A percentile compares a stretch with the other conserved stretches of the same genome.
phyloP scores from a whole-genome alignment of 2,888 invertebrate genomes.

The Melolontha melolontha region DNA sequence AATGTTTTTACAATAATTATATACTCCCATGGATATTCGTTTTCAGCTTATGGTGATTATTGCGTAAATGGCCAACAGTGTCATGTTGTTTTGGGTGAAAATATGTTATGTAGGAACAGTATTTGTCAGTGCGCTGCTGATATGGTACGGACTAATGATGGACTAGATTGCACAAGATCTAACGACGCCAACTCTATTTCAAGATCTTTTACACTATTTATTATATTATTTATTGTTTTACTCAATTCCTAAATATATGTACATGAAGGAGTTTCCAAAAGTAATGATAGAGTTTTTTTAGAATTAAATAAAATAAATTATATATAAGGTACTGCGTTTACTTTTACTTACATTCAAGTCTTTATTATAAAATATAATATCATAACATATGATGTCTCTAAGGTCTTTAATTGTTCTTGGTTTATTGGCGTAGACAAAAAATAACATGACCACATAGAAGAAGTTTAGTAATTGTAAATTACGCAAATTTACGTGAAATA shows the following conservation, averaged over 20 bases:
- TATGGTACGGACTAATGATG: slow-evolving; percentile 29
- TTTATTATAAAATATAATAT: too few relatives aligned
- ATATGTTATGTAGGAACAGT: slow-evolving; percentile 40
- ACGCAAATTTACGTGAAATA: too few relatives aligned
- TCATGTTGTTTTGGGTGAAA: slow-evolving; percentile 20
- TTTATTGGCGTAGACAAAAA: too few relatives aligned
- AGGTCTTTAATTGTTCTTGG: too few relatives aligned
- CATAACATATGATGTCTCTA: too few relatives aligned
- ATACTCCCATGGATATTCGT: background rate
- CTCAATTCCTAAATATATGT: background rate
- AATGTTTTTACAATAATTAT: background rate
- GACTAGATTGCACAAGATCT: slow-evolving; percentile 28
- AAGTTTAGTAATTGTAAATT: too few relatives aligned
- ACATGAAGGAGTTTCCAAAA: too few relatives aligned
- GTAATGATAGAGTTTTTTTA: too few relatives aligned
- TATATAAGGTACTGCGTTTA: too few relatives aligned
- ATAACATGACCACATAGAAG: too few relatives aligned
- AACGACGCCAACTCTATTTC: background rate
- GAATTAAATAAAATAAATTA: too few relatives aligned
- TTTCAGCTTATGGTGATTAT: slow-evolving; percentile 39
- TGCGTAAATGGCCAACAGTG: slow-evolving; percentile 32
- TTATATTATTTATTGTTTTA: background rate
- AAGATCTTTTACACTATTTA: background rate
- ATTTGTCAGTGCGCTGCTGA: slow-evolving; percentile 41
- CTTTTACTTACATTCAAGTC: too few relatives aligned